A percentile compares a stretch with the other conserved stretches of the same genome.
Evolutionary conservation across 2,113 vertebrate species (phyloP).

Genomic region (Charina bottae): DNA sequence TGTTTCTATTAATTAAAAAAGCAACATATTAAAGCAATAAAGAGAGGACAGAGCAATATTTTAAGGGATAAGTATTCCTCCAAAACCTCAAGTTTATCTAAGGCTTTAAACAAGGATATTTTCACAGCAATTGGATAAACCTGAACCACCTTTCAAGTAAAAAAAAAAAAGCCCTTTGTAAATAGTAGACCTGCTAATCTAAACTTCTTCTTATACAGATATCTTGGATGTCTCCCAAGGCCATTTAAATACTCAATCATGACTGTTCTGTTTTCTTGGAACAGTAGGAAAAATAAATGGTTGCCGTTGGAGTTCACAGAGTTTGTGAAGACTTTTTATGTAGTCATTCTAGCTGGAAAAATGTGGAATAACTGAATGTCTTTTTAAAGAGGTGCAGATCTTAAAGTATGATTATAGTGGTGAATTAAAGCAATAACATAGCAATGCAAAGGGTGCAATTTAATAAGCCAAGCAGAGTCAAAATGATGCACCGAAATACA

Average conservation of each 20-base stretch:
- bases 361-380: neutral
- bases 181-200: neutral
- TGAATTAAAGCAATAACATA: constrained; percentile 22
- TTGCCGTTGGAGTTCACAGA: neutral
- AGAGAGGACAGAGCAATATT: constrained; percentile 48
- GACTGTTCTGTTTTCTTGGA: neutral
- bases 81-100: constrained; percentile 33
- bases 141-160: neutral
- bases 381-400: constrained; percentile 30
- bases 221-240: neutral
- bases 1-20: constrained; percentile 67
- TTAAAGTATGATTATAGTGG: constrained; percentile 38
- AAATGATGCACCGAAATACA: constrained; percentile 49
- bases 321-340: constrained; percentile 2
- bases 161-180: neutral
- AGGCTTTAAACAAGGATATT: neutral
- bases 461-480: constrained; percentile 21
- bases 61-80: constrained; percentile 40
- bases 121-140: neutral
- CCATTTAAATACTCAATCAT: neutral
- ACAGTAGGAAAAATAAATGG: neutral
- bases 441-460: constrained; percentile 45
- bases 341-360: constrained; percentile 22
- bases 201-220: neutral
- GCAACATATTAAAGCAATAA: constrained; percentile 55